Conservation (phyloP, 2,888 invertebrate species). For the Hydroisotoma schaefferi region DNA sequence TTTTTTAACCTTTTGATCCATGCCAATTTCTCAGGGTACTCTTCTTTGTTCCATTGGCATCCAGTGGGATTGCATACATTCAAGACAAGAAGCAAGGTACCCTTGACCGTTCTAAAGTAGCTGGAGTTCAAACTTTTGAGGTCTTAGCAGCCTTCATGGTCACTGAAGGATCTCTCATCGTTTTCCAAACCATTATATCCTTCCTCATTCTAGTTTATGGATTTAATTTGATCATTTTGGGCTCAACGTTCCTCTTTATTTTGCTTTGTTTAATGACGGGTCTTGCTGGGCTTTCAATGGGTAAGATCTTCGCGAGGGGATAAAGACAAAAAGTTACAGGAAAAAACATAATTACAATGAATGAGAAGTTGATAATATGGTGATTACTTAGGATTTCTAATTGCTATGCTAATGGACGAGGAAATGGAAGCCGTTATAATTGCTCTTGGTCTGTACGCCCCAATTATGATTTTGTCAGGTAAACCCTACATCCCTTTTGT, state of each 20-base stretch:
- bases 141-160: conserved; percentile 13
- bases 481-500: background rate
- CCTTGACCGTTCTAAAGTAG: conserved; percentile 2
- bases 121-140: conserved; percentile 9
- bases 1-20: background rate
- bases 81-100: conserved; percentile 13
- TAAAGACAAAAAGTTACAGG: no score
- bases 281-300: conserved; percentile 1
- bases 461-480: conserved; percentile 8
- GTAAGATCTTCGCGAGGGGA: no score
- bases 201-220: background rate
- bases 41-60: conserved; percentile 11
- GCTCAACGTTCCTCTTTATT: conserved; percentile 3
- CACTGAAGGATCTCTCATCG: conserved; percentile 7
- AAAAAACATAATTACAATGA: no score
- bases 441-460: conserved; percentile 6
- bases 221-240: background rate
- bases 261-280: background rate
- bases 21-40: background rate
- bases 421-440: conserved; percentile 14
- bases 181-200: conserved; percentile 1
- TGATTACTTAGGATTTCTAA: conserved; percentile 10
- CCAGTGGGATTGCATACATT: conserved; percentile 11
- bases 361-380: no score
- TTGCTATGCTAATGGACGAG: conserved; percentile 9